A percentile compares a stretch with the other conserved stretches of the same genome.
phyloP scores from a whole-genome alignment of 2,113 vertebrate genomes.

The Lycaon pictus region DNA sequence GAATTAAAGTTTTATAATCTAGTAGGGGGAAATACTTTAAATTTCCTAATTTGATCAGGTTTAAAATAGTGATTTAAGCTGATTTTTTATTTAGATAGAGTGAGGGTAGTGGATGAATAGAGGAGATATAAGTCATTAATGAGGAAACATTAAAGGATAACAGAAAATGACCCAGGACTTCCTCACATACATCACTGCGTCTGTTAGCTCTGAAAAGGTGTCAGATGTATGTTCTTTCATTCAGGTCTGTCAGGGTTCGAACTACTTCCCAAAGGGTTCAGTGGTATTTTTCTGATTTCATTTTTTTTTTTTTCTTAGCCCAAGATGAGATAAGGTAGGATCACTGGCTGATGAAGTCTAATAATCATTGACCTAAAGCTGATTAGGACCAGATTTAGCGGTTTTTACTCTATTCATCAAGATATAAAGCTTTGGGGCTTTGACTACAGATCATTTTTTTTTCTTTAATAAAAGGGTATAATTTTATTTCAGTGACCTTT shows the following conservation, averaged over 20 bases:
- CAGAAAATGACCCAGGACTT: not conserved
- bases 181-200: not conserved
- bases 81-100: not conserved
- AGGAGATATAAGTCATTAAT: not conserved
- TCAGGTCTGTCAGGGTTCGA: not conserved
- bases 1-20: not conserved
- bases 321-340: not conserved
- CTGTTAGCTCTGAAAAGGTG: not conserved
- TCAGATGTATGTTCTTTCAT: not conserved
- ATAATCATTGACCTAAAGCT: not conserved
- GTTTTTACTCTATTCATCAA: not conserved
- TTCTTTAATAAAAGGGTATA: constrained; percentile 12
- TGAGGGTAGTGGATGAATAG: not conserved
- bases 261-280: not conserved
- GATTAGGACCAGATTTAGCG: not conserved
- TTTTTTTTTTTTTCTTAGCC: not conserved
- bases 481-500: constrained; percentile 59
- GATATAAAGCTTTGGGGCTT: not conserved
- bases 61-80: not conserved
- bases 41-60: not conserved
- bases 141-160: not conserved
- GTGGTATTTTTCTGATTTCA: not conserved
- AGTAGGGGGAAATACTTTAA: not conserved
- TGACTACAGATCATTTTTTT: not conserved
- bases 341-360: not conserved